Evolutionary conservation across 2,888 invertebrate species (phyloP).

Genomic region (Drosophila meridiana): DNA sequence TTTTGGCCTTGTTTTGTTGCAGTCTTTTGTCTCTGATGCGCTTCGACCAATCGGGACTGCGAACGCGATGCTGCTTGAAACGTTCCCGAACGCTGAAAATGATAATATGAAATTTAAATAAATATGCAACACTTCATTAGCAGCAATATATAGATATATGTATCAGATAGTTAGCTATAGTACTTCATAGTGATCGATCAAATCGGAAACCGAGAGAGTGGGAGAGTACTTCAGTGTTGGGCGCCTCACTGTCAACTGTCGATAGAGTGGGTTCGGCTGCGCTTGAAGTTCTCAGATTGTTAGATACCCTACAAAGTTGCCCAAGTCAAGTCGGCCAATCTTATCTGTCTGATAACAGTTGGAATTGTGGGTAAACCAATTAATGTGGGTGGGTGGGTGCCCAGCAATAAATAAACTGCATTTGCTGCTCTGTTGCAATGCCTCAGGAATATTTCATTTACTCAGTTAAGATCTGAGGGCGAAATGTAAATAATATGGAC

Average conservation of each 20-base stretch:
- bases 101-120: constrained; percentile 1
- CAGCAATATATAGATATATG: neutral
- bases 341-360: constrained; percentile 51
- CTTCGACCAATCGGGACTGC: constrained; percentile 85
- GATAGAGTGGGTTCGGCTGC: neutral
- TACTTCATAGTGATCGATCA: constrained; percentile 47
- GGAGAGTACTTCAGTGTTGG: constrained; percentile 23
- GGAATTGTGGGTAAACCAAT: constrained; percentile 59
- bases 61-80: constrained; percentile 83
- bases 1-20: constrained; percentile 82
- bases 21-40: constrained; percentile 84
- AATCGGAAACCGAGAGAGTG: neutral
- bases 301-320: constrained; percentile 14
- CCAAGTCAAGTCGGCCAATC: constrained; percentile 36
- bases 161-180: constrained; percentile 1
- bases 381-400: constrained; percentile 22
- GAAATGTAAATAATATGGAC: constrained; percentile 21
- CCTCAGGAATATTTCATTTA: constrained; percentile 5
- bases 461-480: neutral
- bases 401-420: constrained; percentile 16
- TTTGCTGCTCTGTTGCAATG: constrained; percentile 29
- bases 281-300: constrained; percentile 15
- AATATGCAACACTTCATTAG: constrained; percentile 8
- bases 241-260: constrained; percentile 27
- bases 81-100: constrained; percentile 83